Evolutionary conservation across 2,888 invertebrate species (phyloP).

Genomic region (Lepas anatifera): DNA sequence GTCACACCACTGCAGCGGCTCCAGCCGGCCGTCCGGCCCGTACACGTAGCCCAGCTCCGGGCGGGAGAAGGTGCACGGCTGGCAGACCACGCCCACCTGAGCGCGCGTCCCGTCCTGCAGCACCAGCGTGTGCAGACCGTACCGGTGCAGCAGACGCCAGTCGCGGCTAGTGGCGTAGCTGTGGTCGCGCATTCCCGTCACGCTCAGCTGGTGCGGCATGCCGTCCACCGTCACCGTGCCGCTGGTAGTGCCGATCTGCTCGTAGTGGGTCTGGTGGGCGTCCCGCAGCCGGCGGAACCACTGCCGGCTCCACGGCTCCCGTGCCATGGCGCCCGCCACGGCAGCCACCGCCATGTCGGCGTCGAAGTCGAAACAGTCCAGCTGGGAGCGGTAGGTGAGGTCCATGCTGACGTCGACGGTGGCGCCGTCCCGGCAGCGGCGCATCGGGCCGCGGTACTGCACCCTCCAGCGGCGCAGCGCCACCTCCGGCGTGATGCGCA

Average conservation of each 20-base stretch:
- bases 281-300: conserved; percentile 52
- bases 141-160: conserved; percentile 60
- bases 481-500: conserved; percentile 49
- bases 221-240: conserved; percentile 47
- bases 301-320: conserved; percentile 55
- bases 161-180: conserved; percentile 63
- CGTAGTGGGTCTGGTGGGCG: conserved; percentile 68
- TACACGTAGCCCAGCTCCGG: conserved; percentile 35
- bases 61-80: conserved; percentile 50
- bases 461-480: conserved; percentile 65
- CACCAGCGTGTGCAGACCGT: conserved; percentile 64
- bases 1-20: conserved; percentile 42
- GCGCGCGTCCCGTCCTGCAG: conserved; percentile 54
- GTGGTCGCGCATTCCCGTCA: conserved; percentile 64
- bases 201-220: conserved; percentile 37
- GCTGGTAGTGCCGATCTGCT: conserved; percentile 56
- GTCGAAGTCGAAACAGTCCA: conserved; percentile 58
- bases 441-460: conserved; percentile 54
- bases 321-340: conserved; percentile 58
- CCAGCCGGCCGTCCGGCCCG: conserved; percentile 37
- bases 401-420: conserved; percentile 46
- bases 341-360: conserved; percentile 51
- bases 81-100: conserved; percentile 59
- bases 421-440: conserved; percentile 27
- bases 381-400: conserved; percentile 49